These are phyloP conservation scores for Arion vulgaris DNA, from an alignment of 1,140 invertebrate species.

Conservation along the genomic window DNA sequence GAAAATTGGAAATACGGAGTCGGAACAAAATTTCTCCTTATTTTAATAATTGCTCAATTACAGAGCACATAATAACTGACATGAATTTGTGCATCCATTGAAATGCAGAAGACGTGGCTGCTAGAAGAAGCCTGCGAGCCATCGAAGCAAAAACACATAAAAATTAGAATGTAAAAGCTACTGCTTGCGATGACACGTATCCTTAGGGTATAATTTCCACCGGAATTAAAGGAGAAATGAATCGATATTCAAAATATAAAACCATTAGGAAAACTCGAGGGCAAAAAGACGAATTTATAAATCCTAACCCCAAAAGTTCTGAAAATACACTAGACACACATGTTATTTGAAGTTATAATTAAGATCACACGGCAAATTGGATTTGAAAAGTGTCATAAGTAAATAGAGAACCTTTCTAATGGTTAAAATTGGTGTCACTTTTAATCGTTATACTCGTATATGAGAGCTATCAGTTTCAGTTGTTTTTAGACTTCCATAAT, in stretches of 20 bases:
- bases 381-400: not conserved
- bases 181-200: not conserved
- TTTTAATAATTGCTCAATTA: slow-evolving; percentile 10
- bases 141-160: not conserved
- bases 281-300: not conserved
- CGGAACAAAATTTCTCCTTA: not conserved
- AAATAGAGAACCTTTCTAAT: not conserved
- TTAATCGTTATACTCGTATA: not conserved
- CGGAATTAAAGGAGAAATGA: not conserved
- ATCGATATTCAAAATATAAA: not conserved
- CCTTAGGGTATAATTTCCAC: slow-evolving; percentile 3
- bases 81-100: not conserved
- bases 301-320: not conserved
- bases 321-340: not conserved
- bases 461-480: too few species aligned
- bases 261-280: not conserved
- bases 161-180: not conserved
- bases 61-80: not conserved
- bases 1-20: not conserved
- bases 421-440: not conserved
- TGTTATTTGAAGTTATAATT: slow-evolving; percentile 2
- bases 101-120: not conserved
- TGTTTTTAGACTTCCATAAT: too few species aligned
- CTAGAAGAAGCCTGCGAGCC: not conserved
- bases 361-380: not conserved